Percentiles rank a stretch among this genome's conserved stretches.
Evolutionary conservation across 2,888 invertebrate species (phyloP).

Genomic region (Trachelus iudaicus): DNA sequence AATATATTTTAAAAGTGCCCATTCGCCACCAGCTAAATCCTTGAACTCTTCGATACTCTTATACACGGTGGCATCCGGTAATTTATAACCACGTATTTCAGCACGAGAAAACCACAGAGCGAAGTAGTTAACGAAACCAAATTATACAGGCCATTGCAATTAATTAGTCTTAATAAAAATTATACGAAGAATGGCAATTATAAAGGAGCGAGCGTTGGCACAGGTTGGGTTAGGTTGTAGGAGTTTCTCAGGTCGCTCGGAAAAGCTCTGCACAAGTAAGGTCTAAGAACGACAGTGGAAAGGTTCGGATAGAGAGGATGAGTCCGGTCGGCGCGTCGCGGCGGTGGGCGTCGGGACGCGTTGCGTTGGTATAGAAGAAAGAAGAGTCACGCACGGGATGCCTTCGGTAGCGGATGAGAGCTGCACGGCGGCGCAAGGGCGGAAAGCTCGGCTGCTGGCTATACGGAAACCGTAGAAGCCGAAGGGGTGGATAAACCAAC

Average conservation of each 20-base stretch:
- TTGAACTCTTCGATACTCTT: not conserved
- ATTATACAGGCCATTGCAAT: slow-evolving; percentile 62
- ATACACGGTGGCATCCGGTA: not conserved
- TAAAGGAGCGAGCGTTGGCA: slow-evolving; percentile 43
- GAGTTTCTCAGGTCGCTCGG: slow-evolving; percentile 22
- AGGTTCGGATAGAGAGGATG: slow-evolving; percentile 3
- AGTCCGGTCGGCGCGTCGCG: not conserved
- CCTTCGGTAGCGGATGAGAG: not conserved
- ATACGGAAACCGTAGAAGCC: not conserved
- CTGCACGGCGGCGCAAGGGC: not conserved
- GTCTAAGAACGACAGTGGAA: slow-evolving; percentile 20
- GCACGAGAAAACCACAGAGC: not conserved
- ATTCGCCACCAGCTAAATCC: not conserved
- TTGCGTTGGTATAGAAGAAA: not conserved
- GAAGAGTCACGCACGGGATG: slow-evolving; percentile 1
- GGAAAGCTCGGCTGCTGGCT: not conserved
- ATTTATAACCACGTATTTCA: not conserved
- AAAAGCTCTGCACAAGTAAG: slow-evolving; percentile 24
- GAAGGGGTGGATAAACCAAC: not conserved
- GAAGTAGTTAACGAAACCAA: slow-evolving; percentile 31
- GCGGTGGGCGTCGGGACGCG: not conserved
- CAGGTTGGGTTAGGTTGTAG: slow-evolving; percentile 7
- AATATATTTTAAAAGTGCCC: not conserved
- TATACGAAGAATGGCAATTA: slow-evolving; percentile 62
- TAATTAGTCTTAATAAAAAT: slow-evolving; percentile 65